Evolutionary conservation across 2,888 invertebrate genomes (phyloP).

Genomic region (Phyto melanocephala): DNA sequence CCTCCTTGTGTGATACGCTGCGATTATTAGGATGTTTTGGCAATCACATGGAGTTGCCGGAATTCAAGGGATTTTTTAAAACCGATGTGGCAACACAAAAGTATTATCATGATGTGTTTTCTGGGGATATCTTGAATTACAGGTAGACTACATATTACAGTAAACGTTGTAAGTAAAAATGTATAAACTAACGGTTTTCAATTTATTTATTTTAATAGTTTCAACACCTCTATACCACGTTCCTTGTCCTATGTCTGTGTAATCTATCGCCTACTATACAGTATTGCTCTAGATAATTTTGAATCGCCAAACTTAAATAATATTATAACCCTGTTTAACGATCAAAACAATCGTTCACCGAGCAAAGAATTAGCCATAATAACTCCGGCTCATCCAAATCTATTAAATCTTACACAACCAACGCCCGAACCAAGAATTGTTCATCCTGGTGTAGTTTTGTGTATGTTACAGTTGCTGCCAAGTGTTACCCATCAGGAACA

Average conservation of each 20-base stretch:
- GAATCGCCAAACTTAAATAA: conserved; percentile 90
- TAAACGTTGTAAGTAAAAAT: not conserved
- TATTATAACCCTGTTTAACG: conserved; percentile 80
- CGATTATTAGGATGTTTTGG: conserved; percentile 94
- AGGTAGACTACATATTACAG: conserved; percentile 64
- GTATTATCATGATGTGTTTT: conserved; percentile 86
- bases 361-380: conserved; percentile 72
- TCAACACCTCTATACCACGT: conserved; percentile 86
- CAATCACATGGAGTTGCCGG: conserved; percentile 79
- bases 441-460: conserved; percentile 96
- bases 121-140: conserved; percentile 85
- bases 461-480: conserved; percentile 95
- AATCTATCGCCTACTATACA: conserved; percentile 92
- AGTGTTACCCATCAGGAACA: conserved; percentile 82
- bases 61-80: conserved; percentile 76
- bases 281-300: conserved; percentile 96
- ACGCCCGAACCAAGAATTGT: conserved; percentile 92
- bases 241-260: conserved; percentile 90
- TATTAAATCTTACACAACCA: conserved; percentile 87
- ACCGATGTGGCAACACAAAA: conserved; percentile 76
- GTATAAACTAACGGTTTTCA: no score
- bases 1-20: conserved; percentile 95
- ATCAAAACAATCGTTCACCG: conserved; percentile 72
- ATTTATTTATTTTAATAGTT: conserved; percentile 78
- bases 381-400: conserved; percentile 80